Base-by-base conservation (phyloP, 2,797 vertebrate species). In the Anolis apletophallus region DNA sequence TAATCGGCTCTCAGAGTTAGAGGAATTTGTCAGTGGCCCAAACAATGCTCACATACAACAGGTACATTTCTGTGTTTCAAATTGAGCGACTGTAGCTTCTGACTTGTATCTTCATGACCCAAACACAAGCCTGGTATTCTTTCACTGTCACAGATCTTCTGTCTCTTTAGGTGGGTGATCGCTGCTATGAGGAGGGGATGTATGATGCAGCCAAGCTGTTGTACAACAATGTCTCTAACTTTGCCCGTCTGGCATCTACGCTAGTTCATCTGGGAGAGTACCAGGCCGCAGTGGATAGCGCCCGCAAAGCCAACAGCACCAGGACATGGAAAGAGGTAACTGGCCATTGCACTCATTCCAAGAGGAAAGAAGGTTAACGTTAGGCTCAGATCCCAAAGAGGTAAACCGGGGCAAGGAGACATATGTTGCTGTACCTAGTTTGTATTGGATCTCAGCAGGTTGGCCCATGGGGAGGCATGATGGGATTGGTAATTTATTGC, bases 251-350 rank as follows among this genome's bases (percentile, higher is more conserved):
- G 95, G 98, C 98, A 12, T 99, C 98, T 82, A 99, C 98, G 21
- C 94, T 99, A 93, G 98, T 99, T 86, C 98, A 98, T 95, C 97
- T 98, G 1, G 97, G 98, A 46, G 98, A 99, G 84, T 98, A 98
- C 88, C 98, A 99, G 93, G 98, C 98, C 0, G 98, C 98, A 0
- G 98, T 99, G 84, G 98, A 99, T 32, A 98, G 98, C 46, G 98
- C 98, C 52, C 97, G 97, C 91, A 99, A 99, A 94, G 98, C 98
- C 91, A 99, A 98, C 88, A 98, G 98, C 95, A 98, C 98, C 5
- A 96, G 97, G 81, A 98, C 97, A 59, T 99, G 98, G 98, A 99
- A 99, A 90, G 98, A 99, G 97, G 98, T 98, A 92, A 93, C 84
- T 54, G 50, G 34, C 61, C 5, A 0, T 0, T 34, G 2, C 11